A percentile compares a stretch with the other conserved stretches of the same genome.
These are phyloP conservation scores for Tinamus major DNA, from an alignment of 2,797 vertebrate species.

Conservation along the genomic window DNA sequence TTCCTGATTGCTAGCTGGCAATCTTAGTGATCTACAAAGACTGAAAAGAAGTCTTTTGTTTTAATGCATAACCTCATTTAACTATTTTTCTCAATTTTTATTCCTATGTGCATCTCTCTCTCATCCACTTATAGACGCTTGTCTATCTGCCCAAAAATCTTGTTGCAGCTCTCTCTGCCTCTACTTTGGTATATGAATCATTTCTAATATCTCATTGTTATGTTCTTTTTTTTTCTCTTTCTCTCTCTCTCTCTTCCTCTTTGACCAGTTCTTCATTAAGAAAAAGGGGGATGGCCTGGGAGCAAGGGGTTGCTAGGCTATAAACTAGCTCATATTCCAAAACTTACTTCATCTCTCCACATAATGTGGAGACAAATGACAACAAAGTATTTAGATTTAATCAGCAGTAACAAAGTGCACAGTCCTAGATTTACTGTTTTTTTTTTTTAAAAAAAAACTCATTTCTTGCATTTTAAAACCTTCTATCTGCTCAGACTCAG, in stretches of 20 bases:
- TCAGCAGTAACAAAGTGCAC: background rate
- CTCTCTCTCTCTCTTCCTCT: background rate
- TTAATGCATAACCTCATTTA: background rate
- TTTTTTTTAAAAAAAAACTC: background rate
- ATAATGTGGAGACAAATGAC: background rate
- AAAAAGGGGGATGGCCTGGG: background rate
- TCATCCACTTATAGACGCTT: background rate
- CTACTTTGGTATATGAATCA: background rate
- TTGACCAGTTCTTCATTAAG: background rate
- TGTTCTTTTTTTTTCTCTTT: background rate
- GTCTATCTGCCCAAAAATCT: background rate
- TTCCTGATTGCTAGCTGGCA: background rate
- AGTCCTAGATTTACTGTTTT: background rate
- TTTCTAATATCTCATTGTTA: background rate
- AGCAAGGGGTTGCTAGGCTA: background rate
- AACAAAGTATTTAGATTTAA: background rate
- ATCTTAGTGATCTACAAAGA: background rate
- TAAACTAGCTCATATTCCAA: background rate
- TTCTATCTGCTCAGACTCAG: background rate
- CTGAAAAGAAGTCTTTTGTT: background rate
- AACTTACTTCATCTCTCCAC: background rate
- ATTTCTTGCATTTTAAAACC: background rate
- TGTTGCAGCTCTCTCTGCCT: background rate
- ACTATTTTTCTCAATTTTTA: background rate
- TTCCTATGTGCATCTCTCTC: background rate